A percentile compares a stretch with the other conserved stretches of the same genome.
Conservation (phyloP, 2,113 vertebrate genomes). For the Menidia beryllina region DNA sequence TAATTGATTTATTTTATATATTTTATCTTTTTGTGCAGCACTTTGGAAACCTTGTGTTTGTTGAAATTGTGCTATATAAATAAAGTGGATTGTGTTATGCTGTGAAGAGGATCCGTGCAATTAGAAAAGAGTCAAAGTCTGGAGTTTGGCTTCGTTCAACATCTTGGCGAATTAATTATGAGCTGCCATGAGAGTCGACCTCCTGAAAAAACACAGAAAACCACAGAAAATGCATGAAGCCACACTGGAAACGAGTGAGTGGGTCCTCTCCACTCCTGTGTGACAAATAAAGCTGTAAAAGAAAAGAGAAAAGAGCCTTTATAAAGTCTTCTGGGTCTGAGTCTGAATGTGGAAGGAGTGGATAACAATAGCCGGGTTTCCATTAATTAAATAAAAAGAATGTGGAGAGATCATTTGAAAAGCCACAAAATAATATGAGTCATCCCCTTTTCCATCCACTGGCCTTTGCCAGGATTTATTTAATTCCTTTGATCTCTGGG, state of each 20-base stretch:
- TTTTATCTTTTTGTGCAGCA: too few relatives aligned
- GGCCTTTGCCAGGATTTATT: too few relatives aligned
- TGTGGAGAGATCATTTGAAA: too few relatives aligned
- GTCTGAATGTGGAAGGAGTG: not conserved
- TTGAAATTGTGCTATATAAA: too few relatives aligned
- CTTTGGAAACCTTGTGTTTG: too few relatives aligned
- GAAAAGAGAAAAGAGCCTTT: not conserved
- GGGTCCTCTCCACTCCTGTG: not conserved
- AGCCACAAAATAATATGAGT: too few relatives aligned
- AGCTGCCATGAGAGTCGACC: slow-evolving; percentile 23
- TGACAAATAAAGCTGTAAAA: slow-evolving; percentile 11
- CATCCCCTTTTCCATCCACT: too few relatives aligned
- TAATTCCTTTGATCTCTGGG: too few relatives aligned
- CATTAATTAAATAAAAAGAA: too few relatives aligned
- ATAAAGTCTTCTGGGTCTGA: not conserved
- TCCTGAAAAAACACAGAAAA: slow-evolving; percentile 30
- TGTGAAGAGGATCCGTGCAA: slow-evolving; percentile 3
- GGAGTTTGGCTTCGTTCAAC: slow-evolving; percentile 31
- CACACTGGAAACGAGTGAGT: not conserved
- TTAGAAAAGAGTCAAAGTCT: slow-evolving; percentile 9
- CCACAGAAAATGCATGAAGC: slow-evolving; percentile 12
- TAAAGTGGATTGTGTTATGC: too few relatives aligned
- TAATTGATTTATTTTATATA: too few relatives aligned
- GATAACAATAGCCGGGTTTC: too few relatives aligned
- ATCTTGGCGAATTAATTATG: slow-evolving; percentile 13